Evolutionary conservation across 2,797 vertebrate species (phyloP).

Genomic region (Meda fulgida): DNA sequence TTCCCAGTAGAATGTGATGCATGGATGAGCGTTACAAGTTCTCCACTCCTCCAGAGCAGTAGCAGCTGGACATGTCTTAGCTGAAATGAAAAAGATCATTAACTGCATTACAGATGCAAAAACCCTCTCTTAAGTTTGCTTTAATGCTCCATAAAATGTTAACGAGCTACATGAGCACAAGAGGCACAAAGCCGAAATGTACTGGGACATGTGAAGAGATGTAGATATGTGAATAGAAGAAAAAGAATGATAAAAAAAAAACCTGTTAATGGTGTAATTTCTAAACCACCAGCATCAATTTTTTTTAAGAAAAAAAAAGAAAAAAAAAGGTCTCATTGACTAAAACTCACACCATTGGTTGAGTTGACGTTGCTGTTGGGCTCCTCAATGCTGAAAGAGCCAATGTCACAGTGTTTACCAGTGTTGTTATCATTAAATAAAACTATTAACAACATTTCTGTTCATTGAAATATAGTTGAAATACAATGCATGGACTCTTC

Average conservation of each 20-base stretch:
- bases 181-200: not conserved
- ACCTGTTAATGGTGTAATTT: not conserved
- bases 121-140: conserved; percentile 45
- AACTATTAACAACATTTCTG: not conserved
- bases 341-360: too few species aligned
- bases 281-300: not conserved
- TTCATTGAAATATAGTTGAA: not conserved
- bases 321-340: too few species aligned
- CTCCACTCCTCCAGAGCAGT: conserved; percentile 87
- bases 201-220: not conserved
- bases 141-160: conserved; percentile 49
- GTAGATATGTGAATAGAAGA: not conserved
- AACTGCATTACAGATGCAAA: conserved; percentile 39
- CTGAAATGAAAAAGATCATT: conserved; percentile 68
- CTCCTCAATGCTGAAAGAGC: not conserved
- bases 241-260: not conserved
- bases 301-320: too few species aligned
- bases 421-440: not conserved
- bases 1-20: conserved; percentile 88
- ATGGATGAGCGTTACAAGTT: conserved; percentile 86
- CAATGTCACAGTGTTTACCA: not conserved
- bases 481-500: not conserved
- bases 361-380: not conserved
- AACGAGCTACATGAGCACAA: conserved; percentile 35
- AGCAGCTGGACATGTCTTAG: conserved; percentile 84